Evolutionary conservation across 1,140 invertebrate genomes (phyloP).

Genomic region (Dreissena rostriformis): DNA sequence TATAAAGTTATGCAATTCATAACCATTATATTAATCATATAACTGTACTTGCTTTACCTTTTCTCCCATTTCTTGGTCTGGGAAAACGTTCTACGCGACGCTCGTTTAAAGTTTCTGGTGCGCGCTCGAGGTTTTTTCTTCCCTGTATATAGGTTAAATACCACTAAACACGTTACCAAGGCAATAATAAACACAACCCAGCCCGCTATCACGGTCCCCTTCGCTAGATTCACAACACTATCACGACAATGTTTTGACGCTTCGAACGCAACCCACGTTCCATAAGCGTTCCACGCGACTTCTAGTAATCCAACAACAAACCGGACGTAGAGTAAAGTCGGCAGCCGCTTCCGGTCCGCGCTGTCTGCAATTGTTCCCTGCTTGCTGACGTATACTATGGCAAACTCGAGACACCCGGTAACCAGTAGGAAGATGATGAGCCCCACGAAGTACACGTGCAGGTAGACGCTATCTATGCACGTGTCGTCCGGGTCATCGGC

Average conservation of each 20-base stretch:
- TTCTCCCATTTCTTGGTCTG: conserved; percentile 83
- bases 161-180: conserved; percentile 88
- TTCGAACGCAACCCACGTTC: conserved; percentile 89
- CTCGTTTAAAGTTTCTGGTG: conserved; percentile 27
- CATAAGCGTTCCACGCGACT: conserved; percentile 89
- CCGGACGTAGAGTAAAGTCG: conserved; percentile 78
- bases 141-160: conserved; percentile 88
- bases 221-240: conserved; percentile 60
- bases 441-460: conserved; percentile 65
- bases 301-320: conserved; percentile 87
- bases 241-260: conserved; percentile 62
- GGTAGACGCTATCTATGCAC: conserved; percentile 48
- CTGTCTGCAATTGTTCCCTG: conserved; percentile 78
- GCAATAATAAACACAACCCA: conserved; percentile 89
- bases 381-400: conserved; percentile 76
- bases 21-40: neutral
- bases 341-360: conserved; percentile 74
- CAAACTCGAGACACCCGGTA: conserved; percentile 69
- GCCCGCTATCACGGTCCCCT: conserved; percentile 88
- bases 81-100: conserved; percentile 26
- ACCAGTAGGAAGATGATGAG: conserved; percentile 68
- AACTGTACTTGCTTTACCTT: conserved; percentile 54
- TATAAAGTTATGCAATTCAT: too few relatives aligned
- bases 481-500: conserved; percentile 25
- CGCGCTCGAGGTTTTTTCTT: conserved; percentile 28